Base-by-base conservation (phyloP, 2,113 vertebrate genomes). In the Trochalopteron elliotii region DNA sequence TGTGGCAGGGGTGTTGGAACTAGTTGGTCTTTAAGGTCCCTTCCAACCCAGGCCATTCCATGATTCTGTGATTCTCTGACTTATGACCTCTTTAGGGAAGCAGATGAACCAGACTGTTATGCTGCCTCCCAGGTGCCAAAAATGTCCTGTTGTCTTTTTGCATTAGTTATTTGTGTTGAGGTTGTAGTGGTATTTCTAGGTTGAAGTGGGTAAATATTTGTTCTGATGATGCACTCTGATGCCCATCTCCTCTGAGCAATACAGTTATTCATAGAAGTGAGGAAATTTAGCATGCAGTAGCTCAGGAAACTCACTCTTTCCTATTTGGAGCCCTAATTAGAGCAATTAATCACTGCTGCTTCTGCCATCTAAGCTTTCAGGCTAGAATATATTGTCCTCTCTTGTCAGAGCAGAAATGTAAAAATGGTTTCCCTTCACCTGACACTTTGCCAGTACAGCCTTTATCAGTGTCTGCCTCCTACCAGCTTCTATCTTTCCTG, bases 291-390 rank as follows among this genome's bases (percentile, higher is more conserved):
- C 64, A 80, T 0, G 56, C 78, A 59, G 42, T 86, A 87, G 70
- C 90, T 95, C 85, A 87, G 93, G 94, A 93, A 97, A 89, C 83
- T 83, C 19, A 1, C 35, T 91, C 94, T 92, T 92, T 92, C 64
- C 93, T 93, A 89, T 95, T 89, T 87, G 64, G 74, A 92, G 75
- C 64, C 68, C 91, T 96, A 96, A 95, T 97, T 95, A 94, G 94
- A 95, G 77, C 89, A 92, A 97, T 97, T 97, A 95, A 97, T 95
- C 91, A 94, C 80, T 92, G 64, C 94, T 93, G 68, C 59, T 94
- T 95, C 88, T 97, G 86, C 92, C 83, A 93, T 93, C 74, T 89
- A 81, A 84, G 74, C 85, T 94, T 83, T 67, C 70, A 94, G 90
- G 76, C 84, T 81, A 77, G 87, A 94, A 95, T 95, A 92, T 93